A percentile compares a stretch with the other conserved stretches of the same genome.
Conservation (phyloP, 2,888 invertebrate genomes). For the Deilephila elpenor region DNA sequence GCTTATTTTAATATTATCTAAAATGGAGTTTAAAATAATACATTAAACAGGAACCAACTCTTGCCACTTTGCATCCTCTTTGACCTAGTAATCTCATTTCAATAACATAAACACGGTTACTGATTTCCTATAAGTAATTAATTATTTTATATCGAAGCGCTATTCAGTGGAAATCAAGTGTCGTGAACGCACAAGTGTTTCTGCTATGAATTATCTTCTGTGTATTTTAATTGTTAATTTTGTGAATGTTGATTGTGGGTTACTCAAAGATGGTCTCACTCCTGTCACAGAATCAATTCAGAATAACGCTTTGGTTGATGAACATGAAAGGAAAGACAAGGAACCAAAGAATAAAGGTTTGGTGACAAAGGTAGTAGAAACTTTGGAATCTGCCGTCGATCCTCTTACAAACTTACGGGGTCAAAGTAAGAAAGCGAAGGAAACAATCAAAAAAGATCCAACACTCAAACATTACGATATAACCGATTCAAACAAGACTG, state of each 20-base stretch:
- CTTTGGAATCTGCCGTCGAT: slow-evolving; percentile 3
- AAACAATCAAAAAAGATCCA: not conserved
- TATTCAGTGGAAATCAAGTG: not conserved
- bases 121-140: not conserved
- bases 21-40: no score
- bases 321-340: slow-evolving; percentile 25
- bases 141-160: not conserved
- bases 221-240: slow-evolving; percentile 13
- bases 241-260: slow-evolving; percentile 26
- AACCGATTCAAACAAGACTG: not conserved
- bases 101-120: slow-evolving; percentile 13
- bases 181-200: not conserved
- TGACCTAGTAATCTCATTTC: not conserved
- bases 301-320: slow-evolving; percentile 26
- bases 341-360: slow-evolving; percentile 26
- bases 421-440: slow-evolving; percentile 12
- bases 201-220: slow-evolving; percentile 19
- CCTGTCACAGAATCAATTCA: slow-evolving; percentile 30
- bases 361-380: slow-evolving; percentile 27
- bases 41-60: no score
- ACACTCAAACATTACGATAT: not conserved
- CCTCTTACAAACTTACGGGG: not conserved
- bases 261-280: slow-evolving; percentile 24
- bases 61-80: not conserved
- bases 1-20: no score